Base-by-base conservation (phyloP, 2,888 invertebrate species). In the Blastobasis adustella region DNA sequence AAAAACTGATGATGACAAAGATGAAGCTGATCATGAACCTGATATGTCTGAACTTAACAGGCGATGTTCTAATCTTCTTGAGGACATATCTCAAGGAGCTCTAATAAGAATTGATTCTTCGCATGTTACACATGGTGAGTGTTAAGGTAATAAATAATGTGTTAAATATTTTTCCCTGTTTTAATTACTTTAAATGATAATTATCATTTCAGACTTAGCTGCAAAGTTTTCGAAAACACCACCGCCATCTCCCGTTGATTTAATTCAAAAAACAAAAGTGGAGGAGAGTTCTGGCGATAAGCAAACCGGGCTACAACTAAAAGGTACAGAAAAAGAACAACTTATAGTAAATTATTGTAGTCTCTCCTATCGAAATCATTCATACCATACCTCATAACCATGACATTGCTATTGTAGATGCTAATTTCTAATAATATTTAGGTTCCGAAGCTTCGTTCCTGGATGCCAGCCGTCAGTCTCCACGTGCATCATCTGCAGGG, bases 241-340 rank as follows among this genome's bases (percentile, higher is more conserved):
- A 57, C 93, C 93, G 49, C 93, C 93, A 6, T 93, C 93, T 62
- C 93, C 93, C 43, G 92, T 93, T 51, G 93, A 93, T 74, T 89
- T 93, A 67, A 88, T 85, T 56, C 85, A 80, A 54, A 89, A 85
- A 73, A 74, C 83, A 58, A 90, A 89, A 71, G 58, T 76, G 54
- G 80, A 82, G 6, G 79, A 84, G 51, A 58, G 66, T 58, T 52
- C 70, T 66, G 72, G 76, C 58, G 89, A 86, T 37, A 86, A 82
- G 67, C 72, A 70, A 47, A 63, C 73, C 69, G 87, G 85, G 73
- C 86, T 87, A 63, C 85, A 85, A 76, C 81, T 83, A 41, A 86
- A 76, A 83, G 89, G 89, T 89, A 75, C 23, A 23, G 23, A 23
- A 23, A 23, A 23, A 23, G 7, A 40, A 8, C 41, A 40, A 40